Base-by-base conservation (phyloP, 2,888 invertebrate genomes). In the Pristionchus japonicus region DNA sequence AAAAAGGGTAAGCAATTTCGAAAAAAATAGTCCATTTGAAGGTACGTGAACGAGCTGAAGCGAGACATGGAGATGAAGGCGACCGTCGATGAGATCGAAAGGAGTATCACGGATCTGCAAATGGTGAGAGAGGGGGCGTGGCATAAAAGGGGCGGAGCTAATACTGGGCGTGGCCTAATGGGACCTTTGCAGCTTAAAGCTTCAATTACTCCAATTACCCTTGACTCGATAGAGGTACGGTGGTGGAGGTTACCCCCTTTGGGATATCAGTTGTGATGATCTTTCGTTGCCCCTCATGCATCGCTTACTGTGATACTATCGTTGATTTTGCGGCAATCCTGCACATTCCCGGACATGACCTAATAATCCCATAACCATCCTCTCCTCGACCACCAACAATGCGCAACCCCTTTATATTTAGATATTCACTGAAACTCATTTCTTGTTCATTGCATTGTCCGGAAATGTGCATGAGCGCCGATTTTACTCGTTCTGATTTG, bases 41-140 rank as follows among this genome's bases (percentile, higher is more conserved):
- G 87, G 40, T 99, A 97, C 95, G 98, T 99, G 90, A 99, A 99
- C 95, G 99, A 99, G 96, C 97, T 98, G 86, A 98, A 98, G 93
- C 96, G 99, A 87, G 99, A 99, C 95, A 97, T 97, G 88, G 99
- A 99, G 95, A 97, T 97, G 91, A 96, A 98, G 88, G 96, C 97
- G 91, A 96, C 98, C 89, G 97, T 99, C 92, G 96, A 96, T 91
- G 97, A 98, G 95, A 97, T 99, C 87, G 97, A 98, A 96, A 96
- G 96, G 92, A 95, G 95, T 90, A 95, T 95, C 87, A 94, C 93
- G 57, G 95, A 95, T 90, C 90, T 95, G 77, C 61, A 83, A 11
- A 93, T 93, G 93, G 93, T 93, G 57, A 67, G 77, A n/a, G n/a
- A n/a, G n/a, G n/a, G n/a, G n/a, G n/a, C n/a, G n/a, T n/a, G n/a